phyloP scores from a whole-genome alignment of 2,113 vertebrate genomes.

The Ovibos moschatus region DNA sequence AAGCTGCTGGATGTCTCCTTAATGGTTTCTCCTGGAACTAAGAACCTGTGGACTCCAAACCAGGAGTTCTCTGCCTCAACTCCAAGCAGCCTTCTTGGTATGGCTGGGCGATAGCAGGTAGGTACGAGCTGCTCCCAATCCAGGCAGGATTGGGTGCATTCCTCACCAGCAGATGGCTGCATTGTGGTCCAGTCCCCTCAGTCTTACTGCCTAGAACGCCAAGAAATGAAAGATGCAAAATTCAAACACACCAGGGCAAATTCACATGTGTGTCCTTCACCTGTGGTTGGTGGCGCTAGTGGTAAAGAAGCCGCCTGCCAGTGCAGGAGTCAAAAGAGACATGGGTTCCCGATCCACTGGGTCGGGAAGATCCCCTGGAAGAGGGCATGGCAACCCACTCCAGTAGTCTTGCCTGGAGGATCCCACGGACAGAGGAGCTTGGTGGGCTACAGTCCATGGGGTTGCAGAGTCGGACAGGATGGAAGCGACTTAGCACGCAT shows the following conservation, averaged over 20 bases:
- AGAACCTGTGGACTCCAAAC: background rate
- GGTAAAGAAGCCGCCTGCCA: background rate
- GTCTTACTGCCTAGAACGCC: background rate
- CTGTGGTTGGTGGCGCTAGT: accelerated
- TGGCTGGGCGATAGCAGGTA: background rate
- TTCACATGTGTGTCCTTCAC: background rate
- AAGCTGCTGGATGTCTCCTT: background rate
- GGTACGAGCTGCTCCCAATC: accelerated
- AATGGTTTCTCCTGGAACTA: background rate
- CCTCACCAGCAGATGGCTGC: background rate
- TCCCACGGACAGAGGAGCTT: background rate
- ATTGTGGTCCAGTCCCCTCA: background rate
- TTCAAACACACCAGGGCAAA: background rate
- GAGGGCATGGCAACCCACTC: background rate
- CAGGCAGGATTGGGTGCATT: no score
- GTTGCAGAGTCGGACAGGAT: background rate
- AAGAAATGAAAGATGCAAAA: background rate
- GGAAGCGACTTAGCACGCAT: background rate
- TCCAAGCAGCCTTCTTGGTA: background rate
- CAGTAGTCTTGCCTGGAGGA: background rate
- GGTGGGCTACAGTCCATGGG: background rate
- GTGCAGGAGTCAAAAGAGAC: background rate
- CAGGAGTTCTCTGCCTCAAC: background rate
- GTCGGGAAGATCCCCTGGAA: background rate
- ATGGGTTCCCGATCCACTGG: background rate